phyloP scores from a whole-genome alignment of 2,888 invertebrate species.

The Parnassius orleans region DNA sequence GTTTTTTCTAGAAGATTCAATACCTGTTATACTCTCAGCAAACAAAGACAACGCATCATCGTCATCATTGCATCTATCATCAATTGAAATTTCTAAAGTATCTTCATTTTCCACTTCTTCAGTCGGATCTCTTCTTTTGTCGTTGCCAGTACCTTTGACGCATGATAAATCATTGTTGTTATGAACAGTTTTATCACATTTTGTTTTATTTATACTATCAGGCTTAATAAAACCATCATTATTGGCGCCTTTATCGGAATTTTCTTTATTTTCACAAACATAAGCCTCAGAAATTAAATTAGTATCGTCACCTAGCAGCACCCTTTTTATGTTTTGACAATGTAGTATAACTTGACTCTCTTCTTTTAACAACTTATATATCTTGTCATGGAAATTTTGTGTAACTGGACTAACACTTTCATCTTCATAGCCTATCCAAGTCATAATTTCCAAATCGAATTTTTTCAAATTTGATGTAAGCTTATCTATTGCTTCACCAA shows the following conservation, averaged over 20 bases:
- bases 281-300: constrained; percentile 1
- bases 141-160: background rate
- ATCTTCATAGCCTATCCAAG: constrained; percentile 47
- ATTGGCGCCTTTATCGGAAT: background rate
- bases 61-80: constrained; percentile 43
- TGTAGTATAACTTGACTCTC: constrained; percentile 44
- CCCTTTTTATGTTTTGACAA: constrained; percentile 39
- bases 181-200: background rate
- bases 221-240: constrained; percentile 11
- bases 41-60: constrained; percentile 65
- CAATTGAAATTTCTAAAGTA: background rate
- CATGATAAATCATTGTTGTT: background rate
- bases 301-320: constrained; percentile 18
- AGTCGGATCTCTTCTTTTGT: background rate
- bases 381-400: constrained; percentile 37
- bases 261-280: constrained; percentile 11
- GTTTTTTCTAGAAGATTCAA: constrained; percentile 48
- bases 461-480: constrained; percentile 33
- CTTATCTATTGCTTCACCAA: constrained; percentile 17
- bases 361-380: constrained; percentile 42
- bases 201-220: background rate
- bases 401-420: constrained; percentile 29
- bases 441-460: constrained; percentile 48
- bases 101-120: background rate
- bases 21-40: constrained; percentile 64